Evolutionary conservation across 1,140 invertebrate genomes (phyloP).

Genomic region (Asbolus verrucosus): DNA sequence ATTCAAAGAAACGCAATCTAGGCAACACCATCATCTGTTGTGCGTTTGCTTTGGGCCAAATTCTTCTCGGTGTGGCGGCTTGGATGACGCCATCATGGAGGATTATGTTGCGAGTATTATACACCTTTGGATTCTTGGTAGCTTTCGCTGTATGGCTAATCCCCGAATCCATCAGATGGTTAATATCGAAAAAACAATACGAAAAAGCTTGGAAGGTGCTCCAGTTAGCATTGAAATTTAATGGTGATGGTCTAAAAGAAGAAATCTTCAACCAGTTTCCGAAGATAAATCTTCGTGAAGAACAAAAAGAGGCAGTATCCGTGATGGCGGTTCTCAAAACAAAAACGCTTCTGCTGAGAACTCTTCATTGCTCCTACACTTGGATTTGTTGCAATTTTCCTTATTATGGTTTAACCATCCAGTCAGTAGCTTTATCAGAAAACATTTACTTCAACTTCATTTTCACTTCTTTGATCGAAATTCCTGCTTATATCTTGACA

Average conservation of each 20-base stretch:
- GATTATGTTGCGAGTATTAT: slow-evolving; percentile 74
- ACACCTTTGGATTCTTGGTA: slow-evolving; percentile 74
- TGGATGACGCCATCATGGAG: slow-evolving; percentile 80
- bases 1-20: slow-evolving; percentile 77
- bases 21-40: slow-evolving; percentile 77
- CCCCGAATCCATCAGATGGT: slow-evolving; percentile 78
- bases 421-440: slow-evolving; percentile 70
- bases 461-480: slow-evolving; percentile 67
- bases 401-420: slow-evolving; percentile 75
- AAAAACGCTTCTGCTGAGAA: slow-evolving; percentile 44
- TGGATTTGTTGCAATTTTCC: slow-evolving; percentile 69
- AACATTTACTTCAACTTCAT: slow-evolving; percentile 68
- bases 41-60: slow-evolving; percentile 79
- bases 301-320: background rate
- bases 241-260: background rate
- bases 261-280: too few relatives aligned
- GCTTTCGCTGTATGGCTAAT: slow-evolving; percentile 72
- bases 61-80: slow-evolving; percentile 75
- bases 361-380: slow-evolving; percentile 41
- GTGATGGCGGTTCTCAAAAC: background rate
- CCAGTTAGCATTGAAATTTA: background rate
- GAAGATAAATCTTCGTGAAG: too few relatives aligned
- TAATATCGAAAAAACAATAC: slow-evolving; percentile 76
- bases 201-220: slow-evolving; percentile 68
- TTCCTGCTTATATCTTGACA: slow-evolving; percentile 68